Percentiles rank a stretch among this genome's conserved stretches.
Conservation (phyloP, 2,113 vertebrate species). For the Coturnix japonica region DNA sequence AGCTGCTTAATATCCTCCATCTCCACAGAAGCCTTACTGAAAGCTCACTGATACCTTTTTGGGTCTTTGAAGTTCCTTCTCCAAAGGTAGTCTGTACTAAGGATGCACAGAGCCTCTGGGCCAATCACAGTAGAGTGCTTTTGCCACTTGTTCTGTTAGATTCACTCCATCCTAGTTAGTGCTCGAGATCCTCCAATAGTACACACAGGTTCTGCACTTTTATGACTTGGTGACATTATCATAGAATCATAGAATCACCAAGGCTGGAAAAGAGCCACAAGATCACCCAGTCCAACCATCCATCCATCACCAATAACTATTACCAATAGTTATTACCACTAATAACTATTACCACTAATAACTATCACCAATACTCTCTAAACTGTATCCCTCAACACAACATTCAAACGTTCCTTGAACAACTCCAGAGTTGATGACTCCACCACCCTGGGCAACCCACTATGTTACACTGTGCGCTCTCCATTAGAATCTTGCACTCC, state of each 20-base stretch:
- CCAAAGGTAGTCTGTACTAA: background rate
- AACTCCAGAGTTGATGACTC: no score
- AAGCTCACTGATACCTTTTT: fast-evolving
- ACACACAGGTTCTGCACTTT: background rate
- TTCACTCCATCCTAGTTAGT: background rate
- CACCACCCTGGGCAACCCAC: no score
- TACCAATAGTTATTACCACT: no score
- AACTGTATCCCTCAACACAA: no score
- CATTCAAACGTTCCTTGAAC: no score
- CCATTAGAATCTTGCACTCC: background rate
- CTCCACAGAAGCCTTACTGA: no score
- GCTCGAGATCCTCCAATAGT: background rate
- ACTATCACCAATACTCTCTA: no score
- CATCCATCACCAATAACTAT: no score
- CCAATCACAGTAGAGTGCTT: background rate
- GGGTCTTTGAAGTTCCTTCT: background rate
- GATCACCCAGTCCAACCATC: no score
- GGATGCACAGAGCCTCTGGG: background rate
- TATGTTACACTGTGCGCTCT: background rate
- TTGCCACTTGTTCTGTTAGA: background rate
- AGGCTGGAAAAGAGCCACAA: no score
- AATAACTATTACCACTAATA: no score
- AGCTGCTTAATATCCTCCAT: background rate
- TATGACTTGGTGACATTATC: background rate
- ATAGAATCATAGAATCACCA: no score